Conservation (phyloP, 2,888 invertebrate genomes). For the Oxyscelio sp. region DNA sequence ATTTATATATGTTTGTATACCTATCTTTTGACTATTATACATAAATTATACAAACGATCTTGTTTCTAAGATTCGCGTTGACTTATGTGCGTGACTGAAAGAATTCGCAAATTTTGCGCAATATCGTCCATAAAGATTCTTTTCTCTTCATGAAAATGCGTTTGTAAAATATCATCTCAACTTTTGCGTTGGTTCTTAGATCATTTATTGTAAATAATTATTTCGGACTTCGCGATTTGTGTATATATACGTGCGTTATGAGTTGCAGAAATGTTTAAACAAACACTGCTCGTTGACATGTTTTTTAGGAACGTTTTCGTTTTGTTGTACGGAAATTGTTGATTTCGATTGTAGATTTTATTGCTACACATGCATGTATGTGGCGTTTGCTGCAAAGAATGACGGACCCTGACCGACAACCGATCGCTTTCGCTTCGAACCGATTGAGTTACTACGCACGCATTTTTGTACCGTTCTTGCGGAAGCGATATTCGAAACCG, state of each 20-base stretch:
- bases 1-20: too few species aligned
- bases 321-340: constrained; percentile 41
- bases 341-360: constrained; percentile 54
- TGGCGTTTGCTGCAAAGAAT: constrained; percentile 25
- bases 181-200: constrained; percentile 25
- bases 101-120: neutral
- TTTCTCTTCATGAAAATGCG: constrained; percentile 29
- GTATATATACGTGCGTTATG: constrained; percentile 48
- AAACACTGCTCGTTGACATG: neutral
- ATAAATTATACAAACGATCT: constrained; percentile 27
- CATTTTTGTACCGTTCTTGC: constrained; percentile 60
- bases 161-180: constrained; percentile 51
- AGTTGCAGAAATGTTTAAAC: constrained; percentile 39
- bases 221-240: constrained; percentile 18
- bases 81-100: constrained; percentile 15
- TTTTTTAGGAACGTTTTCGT: constrained; percentile 47
- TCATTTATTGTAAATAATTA: constrained; percentile 64
- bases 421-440: constrained; percentile 77
- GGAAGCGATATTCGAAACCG: constrained; percentile 51
- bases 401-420: constrained; percentile 59
- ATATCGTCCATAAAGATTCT: constrained; percentile 3
- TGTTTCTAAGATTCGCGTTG: constrained; percentile 13
- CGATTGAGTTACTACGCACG: constrained; percentile 73
- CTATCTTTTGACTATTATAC: constrained; percentile 12
- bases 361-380: constrained; percentile 51